Conservation (phyloP, 1,140 invertebrate species). For the Temnothorax curvispinosus region DNA sequence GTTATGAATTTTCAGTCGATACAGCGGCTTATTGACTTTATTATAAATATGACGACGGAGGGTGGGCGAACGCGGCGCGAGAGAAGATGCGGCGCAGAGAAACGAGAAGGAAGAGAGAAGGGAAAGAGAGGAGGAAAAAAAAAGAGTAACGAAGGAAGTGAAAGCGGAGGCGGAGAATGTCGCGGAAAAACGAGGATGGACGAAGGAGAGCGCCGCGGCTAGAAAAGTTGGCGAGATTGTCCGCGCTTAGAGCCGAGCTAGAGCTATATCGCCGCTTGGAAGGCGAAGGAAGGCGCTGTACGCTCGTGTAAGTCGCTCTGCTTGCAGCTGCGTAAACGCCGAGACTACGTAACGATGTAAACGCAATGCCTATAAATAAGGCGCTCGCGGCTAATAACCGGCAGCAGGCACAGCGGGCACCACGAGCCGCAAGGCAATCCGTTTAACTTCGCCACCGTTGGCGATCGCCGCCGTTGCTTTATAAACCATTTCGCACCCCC, state of each 20-base stretch:
- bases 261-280: not conserved
- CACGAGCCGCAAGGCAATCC: constrained; percentile 38
- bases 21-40: constrained; percentile 42
- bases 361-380: constrained; percentile 70
- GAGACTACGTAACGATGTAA: constrained; percentile 70
- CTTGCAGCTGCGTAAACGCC: constrained; percentile 68
- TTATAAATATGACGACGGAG: constrained; percentile 28
- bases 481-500: constrained; percentile 38
- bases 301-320: constrained; percentile 59
- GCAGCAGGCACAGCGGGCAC: constrained; percentile 40
- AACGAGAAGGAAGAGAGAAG: not conserved
- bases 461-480: not conserved
- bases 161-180: not conserved
- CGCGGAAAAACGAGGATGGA: constrained; percentile 31
- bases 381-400: constrained; percentile 45
- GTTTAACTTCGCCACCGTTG: constrained; percentile 46
- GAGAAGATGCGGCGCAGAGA: constrained; percentile 17
- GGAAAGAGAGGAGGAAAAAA: not conserved
- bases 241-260: not conserved
- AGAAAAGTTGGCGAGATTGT: constrained; percentile 58
- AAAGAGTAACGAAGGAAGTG: not conserved
- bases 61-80: not conserved
- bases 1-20: constrained; percentile 44
- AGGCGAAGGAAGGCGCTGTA: constrained; percentile 18
- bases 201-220: constrained; percentile 20